These are phyloP conservation scores for Drosophila tanythrix DNA, from an alignment of 2,888 invertebrate species.

Conservation along the genomic window DNA sequence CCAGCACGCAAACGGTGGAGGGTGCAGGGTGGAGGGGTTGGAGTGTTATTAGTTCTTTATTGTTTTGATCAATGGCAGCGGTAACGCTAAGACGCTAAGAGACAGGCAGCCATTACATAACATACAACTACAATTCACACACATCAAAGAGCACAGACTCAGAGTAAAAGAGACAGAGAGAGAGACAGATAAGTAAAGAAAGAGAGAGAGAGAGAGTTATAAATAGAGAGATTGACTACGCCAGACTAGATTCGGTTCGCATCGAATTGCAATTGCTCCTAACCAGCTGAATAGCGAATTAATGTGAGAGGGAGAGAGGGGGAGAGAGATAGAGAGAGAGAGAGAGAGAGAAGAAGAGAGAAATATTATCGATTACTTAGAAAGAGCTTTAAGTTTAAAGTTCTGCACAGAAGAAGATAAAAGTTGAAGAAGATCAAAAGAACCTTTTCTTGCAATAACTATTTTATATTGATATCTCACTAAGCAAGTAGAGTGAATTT, in stretches of 20 bases:
- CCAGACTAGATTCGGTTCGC: not conserved
- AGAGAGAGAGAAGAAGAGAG: not conserved
- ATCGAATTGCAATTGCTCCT: not conserved
- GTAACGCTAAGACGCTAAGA: slow-evolving; percentile 23
- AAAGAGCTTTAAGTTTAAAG: not conserved
- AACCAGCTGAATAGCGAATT: not conserved
- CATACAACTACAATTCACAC: slow-evolving; percentile 21
- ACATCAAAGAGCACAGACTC: slow-evolving; percentile 12
- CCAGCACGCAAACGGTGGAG: not conserved
- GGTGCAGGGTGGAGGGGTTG: slow-evolving; percentile 14
- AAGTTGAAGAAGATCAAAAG: not conserved
- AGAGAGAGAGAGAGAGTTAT: not conserved
- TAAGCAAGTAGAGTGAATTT: not conserved
- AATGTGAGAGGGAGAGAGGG: not conserved
- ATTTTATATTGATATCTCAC: not conserved
- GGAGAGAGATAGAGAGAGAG: not conserved
- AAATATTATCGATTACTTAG: not conserved
- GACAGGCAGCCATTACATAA: slow-evolving; percentile 21
- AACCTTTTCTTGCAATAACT: not conserved
- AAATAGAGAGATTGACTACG: not conserved
- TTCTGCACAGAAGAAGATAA: not conserved
- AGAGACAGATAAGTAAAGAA: not conserved
- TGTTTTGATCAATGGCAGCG: slow-evolving; percentile 1
- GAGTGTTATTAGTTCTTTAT: slow-evolving; percentile 32
- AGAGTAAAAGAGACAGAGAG: not conserved